Percentiles rank a stretch among this genome's conserved stretches.
These are phyloP conservation scores for Marcusenius ussheri DNA, from an alignment of 2,113 vertebrate genomes.

Conservation along the genomic window DNA sequence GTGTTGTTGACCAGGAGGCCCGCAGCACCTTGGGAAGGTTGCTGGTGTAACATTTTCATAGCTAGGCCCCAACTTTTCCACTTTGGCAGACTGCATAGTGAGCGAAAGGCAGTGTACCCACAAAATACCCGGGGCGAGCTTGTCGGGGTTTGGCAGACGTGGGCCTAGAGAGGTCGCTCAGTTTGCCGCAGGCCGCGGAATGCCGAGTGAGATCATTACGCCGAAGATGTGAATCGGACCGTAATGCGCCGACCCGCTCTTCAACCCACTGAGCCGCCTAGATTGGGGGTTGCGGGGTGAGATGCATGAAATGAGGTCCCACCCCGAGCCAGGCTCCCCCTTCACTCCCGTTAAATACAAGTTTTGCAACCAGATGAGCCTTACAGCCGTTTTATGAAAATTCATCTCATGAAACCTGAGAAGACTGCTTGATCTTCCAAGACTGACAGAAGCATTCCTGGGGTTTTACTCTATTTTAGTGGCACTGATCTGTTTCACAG, in stretches of 20 bases:
- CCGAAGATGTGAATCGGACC: not conserved
- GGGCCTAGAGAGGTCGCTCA: not conserved
- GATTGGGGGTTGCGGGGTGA: not conserved
- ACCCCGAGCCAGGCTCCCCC: not conserved
- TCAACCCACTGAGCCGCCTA: not conserved
- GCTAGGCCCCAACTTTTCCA: not conserved
- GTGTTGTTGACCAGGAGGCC: not conserved
- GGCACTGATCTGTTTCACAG: slow-evolving; percentile 11
- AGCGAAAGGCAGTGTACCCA: not conserved
- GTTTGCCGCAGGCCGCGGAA: not conserved
- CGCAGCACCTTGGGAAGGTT: not conserved
- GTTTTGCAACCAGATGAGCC: not conserved
- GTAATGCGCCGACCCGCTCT: not conserved
- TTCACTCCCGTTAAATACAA: not conserved
- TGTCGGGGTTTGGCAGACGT: not conserved
- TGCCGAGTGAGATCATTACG: not conserved
- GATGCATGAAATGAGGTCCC: not conserved
- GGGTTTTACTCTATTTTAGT: slow-evolving; percentile 8
- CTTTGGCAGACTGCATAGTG: not conserved
- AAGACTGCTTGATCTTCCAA: not conserved
- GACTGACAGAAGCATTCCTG: slow-evolving; percentile 13
- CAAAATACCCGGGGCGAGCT: not conserved
- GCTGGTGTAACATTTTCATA: not conserved
- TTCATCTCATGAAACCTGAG: not conserved
- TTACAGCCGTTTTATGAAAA: not conserved